These are phyloP conservation scores for Heliconius sara DNA, from an alignment of 2,888 invertebrate genomes.

Conservation along the genomic window DNA sequence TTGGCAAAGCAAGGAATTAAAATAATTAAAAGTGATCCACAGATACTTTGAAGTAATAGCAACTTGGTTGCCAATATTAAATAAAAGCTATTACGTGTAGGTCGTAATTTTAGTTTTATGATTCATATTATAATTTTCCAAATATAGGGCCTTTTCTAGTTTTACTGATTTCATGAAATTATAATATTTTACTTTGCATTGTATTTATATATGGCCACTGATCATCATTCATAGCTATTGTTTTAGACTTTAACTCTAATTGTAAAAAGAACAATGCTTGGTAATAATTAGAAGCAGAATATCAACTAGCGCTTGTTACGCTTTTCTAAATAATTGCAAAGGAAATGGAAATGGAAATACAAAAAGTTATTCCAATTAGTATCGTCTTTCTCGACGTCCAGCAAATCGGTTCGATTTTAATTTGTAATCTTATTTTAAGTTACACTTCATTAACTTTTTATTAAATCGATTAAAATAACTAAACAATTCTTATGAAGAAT, in stretches of 20 bases:
- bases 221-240: not conserved
- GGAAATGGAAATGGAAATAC: not conserved
- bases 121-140: not conserved
- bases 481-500: not conserved
- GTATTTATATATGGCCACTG: not conserved
- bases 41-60: not conserved
- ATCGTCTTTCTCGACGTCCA: slow-evolving; percentile 23
- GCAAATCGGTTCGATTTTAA: slow-evolving; percentile 1
- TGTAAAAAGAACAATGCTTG: not conserved
- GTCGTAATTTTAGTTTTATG: not conserved
- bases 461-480: not conserved
- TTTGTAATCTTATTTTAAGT: not conserved
- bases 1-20: not conserved
- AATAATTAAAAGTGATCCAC: not conserved
- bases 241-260: not conserved
- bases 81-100: not conserved
- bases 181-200: not conserved
- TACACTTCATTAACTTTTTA: not conserved
- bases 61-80: not conserved
- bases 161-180: not conserved
- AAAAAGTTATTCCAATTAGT: slow-evolving; percentile 34
- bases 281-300: slow-evolving; percentile 20
- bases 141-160: not conserved
- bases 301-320: slow-evolving; percentile 7
- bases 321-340: slow-evolving; percentile 18